Conservation (phyloP, 2,888 invertebrate species). For the Thumatha senex region DNA sequence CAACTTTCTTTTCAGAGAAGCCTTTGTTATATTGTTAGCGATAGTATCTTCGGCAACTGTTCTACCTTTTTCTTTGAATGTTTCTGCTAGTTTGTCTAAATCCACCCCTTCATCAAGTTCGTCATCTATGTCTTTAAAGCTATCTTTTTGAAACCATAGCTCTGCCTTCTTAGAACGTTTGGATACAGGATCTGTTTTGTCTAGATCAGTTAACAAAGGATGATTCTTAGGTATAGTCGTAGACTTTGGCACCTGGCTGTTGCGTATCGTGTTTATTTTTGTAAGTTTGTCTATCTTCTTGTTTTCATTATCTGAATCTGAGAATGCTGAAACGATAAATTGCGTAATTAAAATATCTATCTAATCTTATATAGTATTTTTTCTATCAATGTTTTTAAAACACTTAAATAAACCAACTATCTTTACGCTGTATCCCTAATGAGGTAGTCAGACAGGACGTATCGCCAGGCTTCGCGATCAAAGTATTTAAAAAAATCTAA, state of each 20-base stretch:
- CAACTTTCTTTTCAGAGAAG: conserved; percentile 53
- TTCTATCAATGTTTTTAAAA: too few species aligned
- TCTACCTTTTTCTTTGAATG: conserved; percentile 88
- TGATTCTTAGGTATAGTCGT: conserved; percentile 72
- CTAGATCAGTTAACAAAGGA: conserved; percentile 92
- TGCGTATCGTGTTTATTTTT: conserved; percentile 66
- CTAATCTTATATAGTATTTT: too few species aligned
- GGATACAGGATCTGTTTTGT: conserved; percentile 88
- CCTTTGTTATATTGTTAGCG: conserved; percentile 26
- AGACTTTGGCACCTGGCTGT: conserved; percentile 55
- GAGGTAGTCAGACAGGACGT: too few species aligned
- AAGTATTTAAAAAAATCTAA: too few species aligned
- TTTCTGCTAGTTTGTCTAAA: conserved; percentile 89
- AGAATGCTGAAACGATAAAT: conserved; percentile 77
- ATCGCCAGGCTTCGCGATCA: too few species aligned
- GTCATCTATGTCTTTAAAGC: conserved; percentile 90
- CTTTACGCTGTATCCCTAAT: too few species aligned
- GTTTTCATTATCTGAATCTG: conserved; percentile 84
- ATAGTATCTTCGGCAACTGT: conserved; percentile 55
- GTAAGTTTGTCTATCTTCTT: conserved; percentile 68
- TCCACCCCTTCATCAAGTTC: conserved; percentile 95
- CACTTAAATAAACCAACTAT: too few species aligned
- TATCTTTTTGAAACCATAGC: conserved; percentile 94
- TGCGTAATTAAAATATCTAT: not conserved
- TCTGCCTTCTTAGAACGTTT: conserved; percentile 91